phyloP scores from a whole-genome alignment of 2,113 vertebrate genomes.

The Paradoxurus hermaphroditus region DNA sequence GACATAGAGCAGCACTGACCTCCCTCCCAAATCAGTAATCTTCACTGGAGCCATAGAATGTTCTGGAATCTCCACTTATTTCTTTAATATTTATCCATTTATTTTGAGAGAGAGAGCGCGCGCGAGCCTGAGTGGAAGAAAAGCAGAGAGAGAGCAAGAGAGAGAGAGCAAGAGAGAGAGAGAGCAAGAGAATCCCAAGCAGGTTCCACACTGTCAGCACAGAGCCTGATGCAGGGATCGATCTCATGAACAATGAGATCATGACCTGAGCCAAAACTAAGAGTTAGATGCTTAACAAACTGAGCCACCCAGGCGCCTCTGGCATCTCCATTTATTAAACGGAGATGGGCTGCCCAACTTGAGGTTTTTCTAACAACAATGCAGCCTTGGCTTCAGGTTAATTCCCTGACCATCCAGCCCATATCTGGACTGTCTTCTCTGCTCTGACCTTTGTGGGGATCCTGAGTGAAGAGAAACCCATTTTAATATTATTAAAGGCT shows the following conservation, averaged over 20 bases:
- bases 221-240: too few relatives aligned
- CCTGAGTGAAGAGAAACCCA: neutral
- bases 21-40: neutral
- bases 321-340: neutral
- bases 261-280: too few relatives aligned
- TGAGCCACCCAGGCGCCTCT: too few relatives aligned
- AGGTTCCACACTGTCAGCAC: too few relatives aligned
- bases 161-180: too few relatives aligned
- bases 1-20: rapidly evolving
- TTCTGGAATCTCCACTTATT: neutral
- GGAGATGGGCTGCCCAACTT: neutral
- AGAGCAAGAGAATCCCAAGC: too few relatives aligned
- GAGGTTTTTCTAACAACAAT: neutral
- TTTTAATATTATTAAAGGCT: neutral
- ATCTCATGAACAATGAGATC: too few relatives aligned
- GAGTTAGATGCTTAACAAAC: too few relatives aligned
- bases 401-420: neutral
- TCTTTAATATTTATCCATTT: too few relatives aligned
- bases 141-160: too few relatives aligned
- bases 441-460: neutral
- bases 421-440: neutral
- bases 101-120: too few relatives aligned
- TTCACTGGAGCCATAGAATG: neutral
- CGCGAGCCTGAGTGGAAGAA: too few relatives aligned
- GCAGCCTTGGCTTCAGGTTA: neutral